Conservation (phyloP, 1,140 invertebrate genomes). For the Heliconius congener region DNA sequence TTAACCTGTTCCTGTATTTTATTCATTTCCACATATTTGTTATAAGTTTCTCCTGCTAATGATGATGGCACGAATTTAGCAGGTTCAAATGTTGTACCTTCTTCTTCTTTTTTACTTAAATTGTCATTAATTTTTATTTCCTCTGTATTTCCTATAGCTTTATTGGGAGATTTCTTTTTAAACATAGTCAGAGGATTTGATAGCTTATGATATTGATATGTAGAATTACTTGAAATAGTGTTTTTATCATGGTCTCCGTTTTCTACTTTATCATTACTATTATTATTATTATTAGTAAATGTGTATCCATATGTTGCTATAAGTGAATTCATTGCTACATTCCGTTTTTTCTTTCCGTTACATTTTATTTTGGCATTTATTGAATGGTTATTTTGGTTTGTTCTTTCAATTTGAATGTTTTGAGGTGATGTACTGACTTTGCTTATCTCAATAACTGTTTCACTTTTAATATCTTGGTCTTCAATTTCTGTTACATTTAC, state of each 20-base stretch:
- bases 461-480: neutral
- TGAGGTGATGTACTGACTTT: slow-evolving; percentile 23
- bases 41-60: slow-evolving; percentile 53
- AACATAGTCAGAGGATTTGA: slow-evolving; percentile 13
- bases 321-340: slow-evolving; percentile 47
- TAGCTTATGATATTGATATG: neutral
- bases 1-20: slow-evolving; percentile 33
- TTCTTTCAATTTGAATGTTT: neutral
- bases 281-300: slow-evolving; percentile 18
- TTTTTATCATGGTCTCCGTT: neutral
- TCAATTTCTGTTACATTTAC: slow-evolving; percentile 27
- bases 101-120: neutral
- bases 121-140: neutral
- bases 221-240: neutral
- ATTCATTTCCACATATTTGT: slow-evolving; percentile 48
- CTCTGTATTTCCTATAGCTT: neutral
- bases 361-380: slow-evolving; percentile 18
- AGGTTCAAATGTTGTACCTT: neutral
- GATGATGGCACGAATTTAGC: slow-evolving; percentile 47
- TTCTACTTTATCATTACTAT: neutral
- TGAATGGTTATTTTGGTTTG: neutral
- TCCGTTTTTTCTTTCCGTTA: slow-evolving; percentile 40
- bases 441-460: slow-evolving; percentile 29
- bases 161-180: slow-evolving; percentile 22
- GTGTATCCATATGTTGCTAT: slow-evolving; percentile 28